Evolutionary conservation across 2,113 vertebrate genomes (phyloP).

Genomic region (Riparia riparia): DNA sequence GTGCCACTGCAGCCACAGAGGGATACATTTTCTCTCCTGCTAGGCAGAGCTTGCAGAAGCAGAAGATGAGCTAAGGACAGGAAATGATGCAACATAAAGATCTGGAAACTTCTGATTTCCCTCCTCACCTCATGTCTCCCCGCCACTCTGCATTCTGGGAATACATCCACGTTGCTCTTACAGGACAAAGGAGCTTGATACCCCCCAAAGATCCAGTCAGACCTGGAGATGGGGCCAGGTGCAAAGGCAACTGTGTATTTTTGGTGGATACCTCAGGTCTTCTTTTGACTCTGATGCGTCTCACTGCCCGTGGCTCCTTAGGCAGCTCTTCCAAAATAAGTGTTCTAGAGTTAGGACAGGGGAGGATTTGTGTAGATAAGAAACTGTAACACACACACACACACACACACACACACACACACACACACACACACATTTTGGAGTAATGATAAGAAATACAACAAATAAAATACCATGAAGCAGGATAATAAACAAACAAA

Average conservation of each 20-base stretch:
- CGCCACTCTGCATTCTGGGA: background rate
- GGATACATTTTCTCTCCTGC: background rate
- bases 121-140: background rate
- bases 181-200: background rate
- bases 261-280: background rate
- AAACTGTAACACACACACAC: background rate
- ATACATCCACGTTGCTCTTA: background rate
- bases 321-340: background rate
- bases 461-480: background rate
- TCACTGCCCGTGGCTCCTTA: background rate
- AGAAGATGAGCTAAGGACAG: background rate
- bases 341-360: background rate
- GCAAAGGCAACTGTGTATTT: background rate
- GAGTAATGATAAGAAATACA: background rate
- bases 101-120: background rate
- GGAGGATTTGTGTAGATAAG: background rate
- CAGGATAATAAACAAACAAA: too few species aligned
- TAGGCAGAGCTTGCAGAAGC: background rate
- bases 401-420: fast-evolving
- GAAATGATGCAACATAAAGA: background rate
- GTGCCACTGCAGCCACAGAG: background rate
- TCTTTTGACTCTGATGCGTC: background rate
- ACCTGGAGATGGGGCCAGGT: background rate
- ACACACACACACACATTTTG: background rate
- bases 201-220: background rate